Percentiles rank a stretch among this genome's conserved stretches.
Conservation (phyloP, 2,113 vertebrate species). For the Aspidoscelis tigris region DNA sequence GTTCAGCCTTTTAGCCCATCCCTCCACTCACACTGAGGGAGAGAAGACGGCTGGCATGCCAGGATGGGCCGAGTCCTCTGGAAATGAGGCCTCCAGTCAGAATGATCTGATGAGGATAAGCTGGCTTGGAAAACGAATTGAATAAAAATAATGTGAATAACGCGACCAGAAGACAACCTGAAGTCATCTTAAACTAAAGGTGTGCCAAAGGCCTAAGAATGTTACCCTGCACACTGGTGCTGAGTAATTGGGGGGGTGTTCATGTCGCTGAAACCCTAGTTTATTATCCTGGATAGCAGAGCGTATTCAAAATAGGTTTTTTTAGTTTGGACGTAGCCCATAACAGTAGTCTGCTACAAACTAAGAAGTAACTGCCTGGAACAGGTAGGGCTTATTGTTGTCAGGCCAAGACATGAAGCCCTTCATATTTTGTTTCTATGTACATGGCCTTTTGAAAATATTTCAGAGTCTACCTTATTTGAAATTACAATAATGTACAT, state of each 20-base stretch:
- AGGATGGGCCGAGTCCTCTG: no score
- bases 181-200: no score
- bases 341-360: background rate
- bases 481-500: slow-evolving; percentile 30
- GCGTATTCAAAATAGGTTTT: background rate
- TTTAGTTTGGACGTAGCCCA: background rate
- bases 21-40: no score
- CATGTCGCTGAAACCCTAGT: background rate
- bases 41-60: no score
- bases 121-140: no score
- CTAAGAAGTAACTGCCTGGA: background rate
- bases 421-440: background rate
- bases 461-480: slow-evolving; percentile 1
- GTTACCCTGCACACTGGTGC: background rate
- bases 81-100: no score
- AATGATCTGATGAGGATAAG: no score
- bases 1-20: no score
- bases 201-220: background rate
- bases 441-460: background rate
- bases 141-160: no score
- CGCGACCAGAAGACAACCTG: no score
- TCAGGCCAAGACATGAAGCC: no score
- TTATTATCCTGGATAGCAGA: background rate
- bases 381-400: background rate
- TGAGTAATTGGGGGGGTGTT: background rate